Evolutionary conservation across 2,113 vertebrate species (phyloP).

Genomic region (Chaenogobius annularis): DNA sequence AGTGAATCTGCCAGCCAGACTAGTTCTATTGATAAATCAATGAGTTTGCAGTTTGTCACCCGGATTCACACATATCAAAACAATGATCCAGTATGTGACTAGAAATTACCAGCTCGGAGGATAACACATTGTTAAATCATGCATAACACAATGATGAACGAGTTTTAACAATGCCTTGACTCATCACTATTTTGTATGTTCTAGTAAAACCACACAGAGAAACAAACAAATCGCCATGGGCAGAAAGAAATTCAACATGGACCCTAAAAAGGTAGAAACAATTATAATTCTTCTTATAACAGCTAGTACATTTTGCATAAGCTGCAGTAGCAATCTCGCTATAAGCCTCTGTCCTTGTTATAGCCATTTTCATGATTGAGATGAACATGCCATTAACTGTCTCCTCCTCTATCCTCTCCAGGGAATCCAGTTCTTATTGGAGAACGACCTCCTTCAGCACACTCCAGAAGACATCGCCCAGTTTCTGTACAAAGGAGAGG

Average conservation of each 20-base stretch:
- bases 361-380: slow-evolving; percentile 1
- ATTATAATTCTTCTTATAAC: not conserved
- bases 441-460: slow-evolving; percentile 96
- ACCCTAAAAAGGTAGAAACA: slow-evolving; percentile 93
- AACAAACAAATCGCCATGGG: slow-evolving; percentile 98
- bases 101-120: not conserved
- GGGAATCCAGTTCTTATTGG: slow-evolving; percentile 96
- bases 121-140: not conserved
- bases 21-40: slow-evolving; percentile 5
- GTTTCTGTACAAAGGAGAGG: slow-evolving; percentile 98
- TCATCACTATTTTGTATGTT: slow-evolving; percentile 5
- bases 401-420: slow-evolving; percentile 47
- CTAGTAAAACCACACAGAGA: slow-evolving; percentile 93
- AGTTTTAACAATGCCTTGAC: not conserved
- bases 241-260: slow-evolving; percentile 99
- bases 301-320: slow-evolving; percentile 1
- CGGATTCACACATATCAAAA: not conserved
- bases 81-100: not conserved
- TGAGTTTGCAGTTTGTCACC: slow-evolving; percentile 1
- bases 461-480: slow-evolving; percentile 94
- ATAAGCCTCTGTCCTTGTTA: not conserved
- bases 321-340: not conserved
- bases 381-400: slow-evolving; percentile 3
- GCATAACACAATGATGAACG: not conserved
- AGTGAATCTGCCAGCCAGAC: not conserved